Evolutionary conservation across 2,797 vertebrate genomes (phyloP).

Genomic region (Eulemur coronatus): DNA sequence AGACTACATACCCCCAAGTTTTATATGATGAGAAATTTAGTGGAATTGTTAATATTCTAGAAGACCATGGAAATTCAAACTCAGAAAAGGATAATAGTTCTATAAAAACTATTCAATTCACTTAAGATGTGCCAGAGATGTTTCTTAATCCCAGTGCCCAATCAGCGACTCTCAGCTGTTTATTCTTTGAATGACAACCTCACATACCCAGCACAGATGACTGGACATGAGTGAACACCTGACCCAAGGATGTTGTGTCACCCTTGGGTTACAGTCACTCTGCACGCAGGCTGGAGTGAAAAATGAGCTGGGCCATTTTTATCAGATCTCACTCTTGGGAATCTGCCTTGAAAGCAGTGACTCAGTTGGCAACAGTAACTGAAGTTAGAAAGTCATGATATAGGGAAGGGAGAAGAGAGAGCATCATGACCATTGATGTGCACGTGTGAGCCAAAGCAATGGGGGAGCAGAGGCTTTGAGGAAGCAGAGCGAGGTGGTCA

Average conservation of each 20-base stretch:
- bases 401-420: background rate
- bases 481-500: background rate
- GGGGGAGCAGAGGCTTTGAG: background rate
- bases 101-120: background rate
- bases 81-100: background rate
- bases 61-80: conserved; percentile 28
- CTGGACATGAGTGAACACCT: background rate
- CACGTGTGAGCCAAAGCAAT: background rate
- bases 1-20: background rate
- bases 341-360: background rate
- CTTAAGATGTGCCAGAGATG: background rate
- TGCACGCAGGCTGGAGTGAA: background rate
- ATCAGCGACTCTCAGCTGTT: background rate
- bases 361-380: background rate
- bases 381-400: background rate
- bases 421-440: rapidly evolving
- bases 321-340: background rate
- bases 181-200: background rate
- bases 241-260: background rate
- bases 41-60: background rate
- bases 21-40: background rate
- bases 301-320: background rate
- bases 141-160: background rate
- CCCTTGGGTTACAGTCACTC: background rate
- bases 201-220: background rate